These are phyloP conservation scores for Hypomecis atomaria DNA, from an alignment of 2,888 invertebrate genomes.

Conservation along the genomic window DNA sequence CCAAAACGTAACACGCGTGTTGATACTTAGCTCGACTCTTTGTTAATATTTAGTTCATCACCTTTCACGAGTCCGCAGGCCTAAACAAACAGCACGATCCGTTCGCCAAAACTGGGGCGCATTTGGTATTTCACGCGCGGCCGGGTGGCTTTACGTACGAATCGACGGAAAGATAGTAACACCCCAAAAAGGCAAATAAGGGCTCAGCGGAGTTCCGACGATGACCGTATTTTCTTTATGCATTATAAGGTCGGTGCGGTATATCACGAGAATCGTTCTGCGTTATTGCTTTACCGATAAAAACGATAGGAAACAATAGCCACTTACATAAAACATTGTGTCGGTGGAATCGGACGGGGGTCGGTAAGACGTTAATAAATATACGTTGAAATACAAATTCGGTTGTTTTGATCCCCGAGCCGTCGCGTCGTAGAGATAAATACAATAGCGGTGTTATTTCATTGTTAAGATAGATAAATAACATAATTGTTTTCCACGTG, in stretches of 20 bases:
- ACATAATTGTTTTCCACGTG: constrained; percentile 59
- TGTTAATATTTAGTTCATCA: constrained; percentile 76
- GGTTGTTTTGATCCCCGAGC: constrained; percentile 57
- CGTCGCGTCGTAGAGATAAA: constrained; percentile 18
- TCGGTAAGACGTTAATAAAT: constrained; percentile 54
- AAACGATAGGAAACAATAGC: constrained; percentile 70
- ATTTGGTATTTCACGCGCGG: constrained; percentile 83
- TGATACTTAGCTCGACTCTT: constrained; percentile 64
- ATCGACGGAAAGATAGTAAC: constrained; percentile 79
- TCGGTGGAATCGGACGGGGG: constrained; percentile 51
- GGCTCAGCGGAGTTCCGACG: constrained; percentile 74
- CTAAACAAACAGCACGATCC: constrained; percentile 82
- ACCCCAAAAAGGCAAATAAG: constrained; percentile 80
- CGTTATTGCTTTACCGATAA: constrained; percentile 70
- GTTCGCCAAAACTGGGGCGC: constrained; percentile 79
- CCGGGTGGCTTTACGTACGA: constrained; percentile 76
- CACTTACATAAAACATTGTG: constrained; percentile 66
- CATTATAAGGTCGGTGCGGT: constrained; percentile 71
- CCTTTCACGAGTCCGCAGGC: constrained; percentile 68
- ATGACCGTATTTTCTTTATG: constrained; percentile 78
- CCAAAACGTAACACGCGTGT: constrained; percentile 59
- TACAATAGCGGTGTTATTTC: constrained; percentile 34
- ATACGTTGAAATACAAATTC: constrained; percentile 43
- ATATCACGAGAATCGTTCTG: constrained; percentile 70
- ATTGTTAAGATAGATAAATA: constrained; percentile 48